These are phyloP conservation scores for Atta cephalotes DNA, from an alignment of 1,140 invertebrate genomes.

Conservation along the genomic window DNA sequence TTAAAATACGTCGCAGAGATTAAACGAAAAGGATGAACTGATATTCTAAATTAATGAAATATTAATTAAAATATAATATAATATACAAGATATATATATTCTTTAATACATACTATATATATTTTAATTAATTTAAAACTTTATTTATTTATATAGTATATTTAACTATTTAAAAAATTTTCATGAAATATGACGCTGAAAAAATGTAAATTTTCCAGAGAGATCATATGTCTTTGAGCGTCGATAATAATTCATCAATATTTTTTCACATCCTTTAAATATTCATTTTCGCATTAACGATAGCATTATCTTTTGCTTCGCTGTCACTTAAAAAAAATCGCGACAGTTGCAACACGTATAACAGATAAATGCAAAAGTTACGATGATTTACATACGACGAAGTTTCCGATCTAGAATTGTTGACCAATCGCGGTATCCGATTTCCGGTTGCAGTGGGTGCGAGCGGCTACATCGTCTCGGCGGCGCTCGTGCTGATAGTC, in stretches of 20 bases:
- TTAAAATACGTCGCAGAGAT: background rate
- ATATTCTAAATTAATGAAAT: background rate
- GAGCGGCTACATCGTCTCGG: slow-evolving; percentile 83
- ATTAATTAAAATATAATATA: background rate
- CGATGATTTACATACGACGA: background rate
- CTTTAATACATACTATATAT: background rate
- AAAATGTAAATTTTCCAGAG: background rate
- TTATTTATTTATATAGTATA: too few relatives aligned
- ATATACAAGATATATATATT: too few relatives aligned
- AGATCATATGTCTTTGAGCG: background rate
- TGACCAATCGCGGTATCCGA: background rate
- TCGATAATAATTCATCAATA: too few relatives aligned
- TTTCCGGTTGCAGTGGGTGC: slow-evolving; percentile 79
- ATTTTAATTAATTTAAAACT: too few relatives aligned
- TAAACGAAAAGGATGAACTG: background rate
- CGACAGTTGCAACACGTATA: background rate
- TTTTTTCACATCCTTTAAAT: slow-evolving; percentile 8
- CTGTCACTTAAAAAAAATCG: background rate
- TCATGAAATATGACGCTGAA: background rate
- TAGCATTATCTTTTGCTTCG: background rate
- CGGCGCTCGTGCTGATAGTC: slow-evolving; percentile 82
- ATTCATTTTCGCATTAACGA: slow-evolving; percentile 3
- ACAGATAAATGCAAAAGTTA: slow-evolving; percentile 19
- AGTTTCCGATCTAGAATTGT: background rate
- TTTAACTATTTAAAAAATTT: background rate